Base-by-base conservation (phyloP, 2,113 vertebrate species). In the Petromus typicus region DNA sequence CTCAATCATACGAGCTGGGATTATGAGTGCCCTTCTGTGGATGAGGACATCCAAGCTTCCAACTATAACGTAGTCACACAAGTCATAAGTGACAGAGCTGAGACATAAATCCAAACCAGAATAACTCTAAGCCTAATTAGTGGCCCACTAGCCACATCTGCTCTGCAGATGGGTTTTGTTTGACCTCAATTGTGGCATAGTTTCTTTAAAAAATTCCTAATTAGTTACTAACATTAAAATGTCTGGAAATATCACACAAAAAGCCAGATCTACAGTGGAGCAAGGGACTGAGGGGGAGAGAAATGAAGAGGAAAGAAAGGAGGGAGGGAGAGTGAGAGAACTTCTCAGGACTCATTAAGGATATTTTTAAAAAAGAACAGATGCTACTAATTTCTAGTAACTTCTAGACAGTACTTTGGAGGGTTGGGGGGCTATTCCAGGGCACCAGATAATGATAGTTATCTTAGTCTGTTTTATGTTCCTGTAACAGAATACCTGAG, bases 171-270 rank as follows among this genome's bases (percentile, higher is more conserved):
- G 92, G 81, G 14, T n/a, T 89, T 63, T 78, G 18, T 75, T 89
- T 94, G 48, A 67, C 37, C 51, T 69, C 20, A 48, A 40, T n/a
- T 45, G 71, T 59, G 66, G 34, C 11, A 54, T 84, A 63, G 40
- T 16, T 11, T 93, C 45, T 95, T 80, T n/a, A 10, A 75, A 89
- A 89, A 85, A 61, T 67, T 93, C 16, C 54, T 71, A 66, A 96
- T 95, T 90, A 90, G 64, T 87, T 84, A 59, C 69, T 94, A 78
- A 66, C 89, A 83, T 92, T 80, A 81, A 91, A 85, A 96, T 18
- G 16, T 83, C 43, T 73, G 54, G 40, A 64, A 32, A 71, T 23
- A 48, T 76, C 34, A 63, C 69, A 91, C 40, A 89, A 91, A 92
- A 80, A 69, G 86, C n/a, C 84, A 93, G 71, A 54, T 95, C 76